These are phyloP conservation scores for Pluvialis apricaria DNA, from an alignment of 2,113 vertebrate genomes.

Conservation along the genomic window DNA sequence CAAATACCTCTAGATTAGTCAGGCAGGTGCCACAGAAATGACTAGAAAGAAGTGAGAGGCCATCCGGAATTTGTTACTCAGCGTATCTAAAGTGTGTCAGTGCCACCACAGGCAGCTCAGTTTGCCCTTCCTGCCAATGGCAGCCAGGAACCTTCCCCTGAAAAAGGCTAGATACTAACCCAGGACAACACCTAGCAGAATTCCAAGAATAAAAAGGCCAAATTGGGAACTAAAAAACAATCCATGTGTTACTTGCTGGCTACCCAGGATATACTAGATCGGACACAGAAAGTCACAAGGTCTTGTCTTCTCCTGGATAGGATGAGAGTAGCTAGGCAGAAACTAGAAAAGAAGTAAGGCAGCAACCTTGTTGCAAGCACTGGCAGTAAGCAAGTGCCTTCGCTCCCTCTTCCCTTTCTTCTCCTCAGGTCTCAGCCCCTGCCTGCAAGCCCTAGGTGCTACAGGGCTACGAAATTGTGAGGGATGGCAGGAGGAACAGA, in stretches of 20 bases:
- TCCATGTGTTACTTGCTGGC: not conserved
- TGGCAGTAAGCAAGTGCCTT: not conserved
- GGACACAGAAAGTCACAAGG: not conserved
- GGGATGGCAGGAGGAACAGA: not conserved
- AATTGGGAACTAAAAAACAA: not conserved
- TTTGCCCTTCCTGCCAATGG: not conserved
- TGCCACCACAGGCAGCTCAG: not conserved
- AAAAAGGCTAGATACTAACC: not conserved
- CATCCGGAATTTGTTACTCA: not conserved
- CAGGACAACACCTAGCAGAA: not conserved
- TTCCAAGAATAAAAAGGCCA: not conserved
- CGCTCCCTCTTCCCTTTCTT: not conserved
- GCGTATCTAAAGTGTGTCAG: not conserved
- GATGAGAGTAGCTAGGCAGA: not conserved
- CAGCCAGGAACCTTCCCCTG: not conserved
- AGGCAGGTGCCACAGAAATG: not conserved
- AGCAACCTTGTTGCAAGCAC: not conserved
- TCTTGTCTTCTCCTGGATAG: not conserved
- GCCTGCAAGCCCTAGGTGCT: not conserved
- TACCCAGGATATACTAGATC: not conserved
- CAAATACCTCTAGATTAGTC: not conserved
- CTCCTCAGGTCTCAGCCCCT: not conserved
- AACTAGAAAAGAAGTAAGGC: not conserved
- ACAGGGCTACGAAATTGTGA: not conserved
- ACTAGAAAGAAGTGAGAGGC: not conserved